A percentile compares a stretch with the other conserved stretches of the same genome.
Evolutionary conservation across 1,140 invertebrate genomes (phyloP).

Genomic region (Coptotermes formosanus): DNA sequence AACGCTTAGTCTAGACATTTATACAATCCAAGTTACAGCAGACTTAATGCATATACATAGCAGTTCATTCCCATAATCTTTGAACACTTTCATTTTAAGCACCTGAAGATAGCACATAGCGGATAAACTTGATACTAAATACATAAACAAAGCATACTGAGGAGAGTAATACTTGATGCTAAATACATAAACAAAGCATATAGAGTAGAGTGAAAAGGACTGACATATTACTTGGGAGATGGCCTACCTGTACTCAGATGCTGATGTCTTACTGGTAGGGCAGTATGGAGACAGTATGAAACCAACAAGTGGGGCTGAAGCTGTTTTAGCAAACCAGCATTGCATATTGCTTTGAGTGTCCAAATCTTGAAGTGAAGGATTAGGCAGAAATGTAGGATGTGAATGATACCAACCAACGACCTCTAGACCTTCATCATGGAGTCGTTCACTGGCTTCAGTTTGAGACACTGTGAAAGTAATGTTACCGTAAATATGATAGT

Average conservation of each 20-base stretch:
- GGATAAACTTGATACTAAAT: too few relatives aligned
- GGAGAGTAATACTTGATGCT: too few relatives aligned
- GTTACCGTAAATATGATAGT: neutral
- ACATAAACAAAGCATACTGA: too few relatives aligned
- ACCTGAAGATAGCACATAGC: too few relatives aligned
- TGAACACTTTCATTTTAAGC: too few relatives aligned
- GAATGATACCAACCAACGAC: conserved; percentile 68
- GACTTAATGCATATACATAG: too few relatives aligned
- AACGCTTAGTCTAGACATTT: too few relatives aligned
- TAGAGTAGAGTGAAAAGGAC: too few relatives aligned
- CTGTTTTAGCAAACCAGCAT: conserved; percentile 55
- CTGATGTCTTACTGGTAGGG: conserved; percentile 42
- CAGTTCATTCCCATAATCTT: too few relatives aligned
- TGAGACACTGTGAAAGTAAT: conserved; percentile 51
- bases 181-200: too few relatives aligned
- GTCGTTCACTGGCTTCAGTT: conserved; percentile 54
- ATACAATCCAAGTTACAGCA: too few relatives aligned
- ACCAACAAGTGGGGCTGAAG: conserved; percentile 55
- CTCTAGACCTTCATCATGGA: conserved; percentile 49
- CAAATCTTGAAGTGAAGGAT: conserved; percentile 61
- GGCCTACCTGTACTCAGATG: conserved; percentile 39
- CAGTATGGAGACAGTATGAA: conserved; percentile 59
- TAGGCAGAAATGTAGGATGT: conserved; percentile 62
- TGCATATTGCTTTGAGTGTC: conserved; percentile 60
- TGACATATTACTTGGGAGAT: neutral